Evolutionary conservation across 2,888 invertebrate genomes (phyloP).

Genomic region (Drosophila anomalipes): DNA sequence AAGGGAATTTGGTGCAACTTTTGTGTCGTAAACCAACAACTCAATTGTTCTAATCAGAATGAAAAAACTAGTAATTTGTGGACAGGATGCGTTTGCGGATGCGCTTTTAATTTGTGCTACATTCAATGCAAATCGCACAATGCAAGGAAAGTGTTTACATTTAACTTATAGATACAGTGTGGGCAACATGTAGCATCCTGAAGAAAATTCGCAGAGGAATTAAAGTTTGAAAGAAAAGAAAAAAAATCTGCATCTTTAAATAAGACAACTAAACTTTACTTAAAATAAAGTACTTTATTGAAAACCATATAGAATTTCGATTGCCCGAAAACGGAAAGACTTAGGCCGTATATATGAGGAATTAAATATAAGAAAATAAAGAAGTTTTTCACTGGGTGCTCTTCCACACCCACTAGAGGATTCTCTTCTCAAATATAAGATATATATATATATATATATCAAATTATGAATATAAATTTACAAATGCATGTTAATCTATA

Average conservation of each 20-base stretch:
- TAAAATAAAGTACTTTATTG: not conserved
- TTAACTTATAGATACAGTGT: slow-evolving; percentile 1
- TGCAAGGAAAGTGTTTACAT: not conserved
- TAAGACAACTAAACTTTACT: not conserved
- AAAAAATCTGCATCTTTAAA: not conserved
- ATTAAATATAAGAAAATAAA: not conserved
- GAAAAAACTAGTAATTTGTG: slow-evolving; percentile 80
- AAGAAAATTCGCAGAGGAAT: not conserved
- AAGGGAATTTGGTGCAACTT: slow-evolving; percentile 55
- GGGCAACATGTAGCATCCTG: not conserved
- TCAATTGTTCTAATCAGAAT: slow-evolving; percentile 64
- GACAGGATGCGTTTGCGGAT: slow-evolving; percentile 83
- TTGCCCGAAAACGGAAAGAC: not conserved
- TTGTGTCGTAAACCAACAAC: slow-evolving; percentile 48
- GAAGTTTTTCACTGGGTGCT: not conserved
- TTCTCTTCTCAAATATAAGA: not conserved
- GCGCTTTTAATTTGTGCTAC: slow-evolving; percentile 80
- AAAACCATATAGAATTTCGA: not conserved
- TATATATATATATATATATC: too few relatives aligned
- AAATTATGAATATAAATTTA: not conserved
- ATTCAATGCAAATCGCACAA: slow-evolving; percentile 51
- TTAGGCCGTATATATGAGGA: not conserved
- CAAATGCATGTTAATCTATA: not conserved
- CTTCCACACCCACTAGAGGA: not conserved
- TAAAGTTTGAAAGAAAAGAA: not conserved